These are phyloP conservation scores for pig (Sus scrofa) DNA, from an alignment of 2,113 vertebrate species.

Conservation along the genomic window DNA sequence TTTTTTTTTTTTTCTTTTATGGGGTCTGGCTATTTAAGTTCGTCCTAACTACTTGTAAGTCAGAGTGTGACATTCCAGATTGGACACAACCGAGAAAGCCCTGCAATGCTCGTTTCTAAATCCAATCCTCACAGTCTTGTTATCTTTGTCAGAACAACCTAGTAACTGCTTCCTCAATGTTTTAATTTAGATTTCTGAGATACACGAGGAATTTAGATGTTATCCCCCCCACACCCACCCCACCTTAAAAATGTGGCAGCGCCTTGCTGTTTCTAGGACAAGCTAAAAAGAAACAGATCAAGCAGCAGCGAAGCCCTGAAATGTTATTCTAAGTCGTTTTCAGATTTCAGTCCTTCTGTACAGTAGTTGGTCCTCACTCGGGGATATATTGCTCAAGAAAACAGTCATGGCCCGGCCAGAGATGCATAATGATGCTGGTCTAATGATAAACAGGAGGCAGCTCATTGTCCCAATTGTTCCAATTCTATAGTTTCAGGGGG, in stretches of 20 bases:
- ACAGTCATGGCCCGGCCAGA: neutral
- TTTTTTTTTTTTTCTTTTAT: conserved; percentile 74
- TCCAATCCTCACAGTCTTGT: conserved; percentile 75
- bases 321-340: conserved; percentile 63
- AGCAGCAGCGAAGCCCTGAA: conserved; percentile 27
- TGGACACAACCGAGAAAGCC: conserved; percentile 75
- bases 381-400: conserved; percentile 20
- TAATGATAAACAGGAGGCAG: conserved; percentile 68
- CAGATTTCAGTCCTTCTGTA: neutral
- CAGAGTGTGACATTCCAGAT: conserved; percentile 79
- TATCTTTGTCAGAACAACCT: conserved; percentile 81
- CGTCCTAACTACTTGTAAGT: conserved; percentile 75
- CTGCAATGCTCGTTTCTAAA: conserved; percentile 77
- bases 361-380: neutral
- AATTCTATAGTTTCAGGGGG: neutral
- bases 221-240: neutral
- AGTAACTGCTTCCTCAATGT: conserved; percentile 78
- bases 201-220: conserved; percentile 76
- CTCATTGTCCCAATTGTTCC: conserved; percentile 63
- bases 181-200: conserved; percentile 83
- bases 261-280: conserved; percentile 63
- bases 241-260: conserved; percentile 50
- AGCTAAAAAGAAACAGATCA: conserved; percentile 73
- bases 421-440: neutral
- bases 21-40: conserved; percentile 79